Percentiles rank a stretch among this genome's conserved stretches.
These are phyloP conservation scores for Gallinago jamesoni DNA, from an alignment of 2,113 vertebrate genomes.

Conservation along the genomic window DNA sequence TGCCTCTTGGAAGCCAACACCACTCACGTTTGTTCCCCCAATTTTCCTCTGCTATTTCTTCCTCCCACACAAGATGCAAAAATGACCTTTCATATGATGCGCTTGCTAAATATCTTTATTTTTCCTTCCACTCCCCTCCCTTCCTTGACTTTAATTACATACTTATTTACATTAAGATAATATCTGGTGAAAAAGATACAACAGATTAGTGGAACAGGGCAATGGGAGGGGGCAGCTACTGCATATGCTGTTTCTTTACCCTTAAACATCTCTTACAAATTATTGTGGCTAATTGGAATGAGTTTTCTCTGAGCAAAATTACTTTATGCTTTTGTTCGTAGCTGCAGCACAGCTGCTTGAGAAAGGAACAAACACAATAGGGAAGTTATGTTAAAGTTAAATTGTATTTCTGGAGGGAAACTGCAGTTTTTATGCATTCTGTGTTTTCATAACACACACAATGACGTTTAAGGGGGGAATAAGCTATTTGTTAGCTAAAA, in stretches of 20 bases:
- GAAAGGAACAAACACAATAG: constrained; percentile 37
- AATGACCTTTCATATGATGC: constrained; percentile 8
- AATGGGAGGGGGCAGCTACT: constrained; percentile 4
- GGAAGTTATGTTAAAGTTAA: constrained; percentile 58
- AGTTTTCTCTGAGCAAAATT: constrained; percentile 64
- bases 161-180: constrained; percentile 38
- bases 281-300: constrained; percentile 66
- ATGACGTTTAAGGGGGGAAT: background rate
- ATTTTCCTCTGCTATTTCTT: background rate
- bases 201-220: constrained; percentile 28
- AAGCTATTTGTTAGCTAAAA: background rate
- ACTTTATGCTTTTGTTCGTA: constrained; percentile 69
- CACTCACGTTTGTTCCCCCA: background rate
- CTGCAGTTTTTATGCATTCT: background rate
- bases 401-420: constrained; percentile 20
- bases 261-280: constrained; percentile 67
- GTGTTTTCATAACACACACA: background rate
- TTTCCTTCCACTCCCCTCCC: background rate
- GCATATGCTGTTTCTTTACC: constrained; percentile 40
- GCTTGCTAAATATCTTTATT: constrained; percentile 11
- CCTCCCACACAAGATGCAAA: background rate
- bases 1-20: background rate
- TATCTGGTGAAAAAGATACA: constrained; percentile 58
- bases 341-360: constrained; percentile 65
- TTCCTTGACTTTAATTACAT: constrained; percentile 61